Evolutionary conservation across 2,113 vertebrate genomes (phyloP).

Genomic region (Pandion haliaetus): DNA sequence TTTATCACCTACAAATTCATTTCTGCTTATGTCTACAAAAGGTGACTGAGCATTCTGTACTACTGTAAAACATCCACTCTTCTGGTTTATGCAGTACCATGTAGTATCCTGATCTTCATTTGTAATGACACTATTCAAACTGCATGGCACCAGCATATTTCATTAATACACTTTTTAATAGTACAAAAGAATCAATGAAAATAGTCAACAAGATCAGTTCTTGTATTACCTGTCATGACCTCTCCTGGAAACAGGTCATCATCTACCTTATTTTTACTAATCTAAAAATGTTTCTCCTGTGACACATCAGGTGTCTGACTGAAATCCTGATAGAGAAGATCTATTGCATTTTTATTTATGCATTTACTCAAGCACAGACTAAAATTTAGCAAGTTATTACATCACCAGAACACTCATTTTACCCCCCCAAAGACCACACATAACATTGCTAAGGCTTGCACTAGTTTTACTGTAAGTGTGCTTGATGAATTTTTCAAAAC

Average conservation of each 20-base stretch:
- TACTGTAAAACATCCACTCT: not conserved
- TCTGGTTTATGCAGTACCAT: not conserved
- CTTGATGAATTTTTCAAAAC: not conserved
- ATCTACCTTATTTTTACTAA: not conserved
- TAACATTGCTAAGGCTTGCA: not conserved
- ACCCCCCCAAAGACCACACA: not conserved
- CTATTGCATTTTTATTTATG: accelerated
- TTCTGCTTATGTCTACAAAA: not conserved
- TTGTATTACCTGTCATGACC: not conserved
- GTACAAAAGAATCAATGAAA: not conserved
- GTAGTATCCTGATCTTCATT: not conserved
- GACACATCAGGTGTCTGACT: not conserved
- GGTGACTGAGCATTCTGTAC: not conserved
- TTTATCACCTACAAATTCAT: not conserved
- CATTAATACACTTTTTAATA: not conserved
- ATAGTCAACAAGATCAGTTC: not conserved
- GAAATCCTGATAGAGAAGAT: not conserved
- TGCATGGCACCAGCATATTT: not conserved
- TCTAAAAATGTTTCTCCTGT: not conserved
- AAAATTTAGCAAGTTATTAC: not conserved
- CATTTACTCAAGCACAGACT: not conserved
- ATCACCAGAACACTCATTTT: not conserved
- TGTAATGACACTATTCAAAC: not conserved
- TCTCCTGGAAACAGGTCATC: not conserved
- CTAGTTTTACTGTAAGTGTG: not conserved